Conservation (phyloP, 2,888 invertebrate species). For the Lymantria monacha region DNA sequence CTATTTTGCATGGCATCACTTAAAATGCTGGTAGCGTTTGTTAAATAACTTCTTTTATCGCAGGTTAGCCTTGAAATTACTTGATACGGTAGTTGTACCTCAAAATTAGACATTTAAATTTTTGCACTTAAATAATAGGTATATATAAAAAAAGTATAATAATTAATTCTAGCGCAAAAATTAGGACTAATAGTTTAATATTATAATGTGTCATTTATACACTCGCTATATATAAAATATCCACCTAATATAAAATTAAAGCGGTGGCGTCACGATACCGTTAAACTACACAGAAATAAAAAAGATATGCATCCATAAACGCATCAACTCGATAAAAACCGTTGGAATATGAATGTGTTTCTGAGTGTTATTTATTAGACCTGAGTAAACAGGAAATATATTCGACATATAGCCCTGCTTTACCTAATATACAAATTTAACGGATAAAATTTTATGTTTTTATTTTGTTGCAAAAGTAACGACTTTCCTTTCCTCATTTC, state of each 20-base stretch:
- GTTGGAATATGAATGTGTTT: slow-evolving; percentile 24
- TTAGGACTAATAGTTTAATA: slow-evolving; percentile 5
- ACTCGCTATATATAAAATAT: slow-evolving; percentile 6
- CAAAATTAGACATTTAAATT: slow-evolving; percentile 9
- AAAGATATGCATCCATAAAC: slow-evolving; percentile 31
- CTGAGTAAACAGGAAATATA: slow-evolving; percentile 6
- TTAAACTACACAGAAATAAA: slow-evolving; percentile 23
- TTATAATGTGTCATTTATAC: slow-evolving; percentile 2
- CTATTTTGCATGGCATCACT: background rate
- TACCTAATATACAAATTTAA: background rate
- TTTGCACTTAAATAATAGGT: background rate
- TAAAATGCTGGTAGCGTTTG: slow-evolving; percentile 7
- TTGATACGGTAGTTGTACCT: slow-evolving; percentile 5
- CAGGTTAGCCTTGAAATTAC: slow-evolving; percentile 18
- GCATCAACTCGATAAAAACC: slow-evolving; percentile 31
- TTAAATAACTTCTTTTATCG: slow-evolving; percentile 14
- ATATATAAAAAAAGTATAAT: background rate
- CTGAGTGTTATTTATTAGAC: slow-evolving; percentile 14
- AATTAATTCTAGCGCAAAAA: slow-evolving; percentile 4
- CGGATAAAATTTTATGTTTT: background rate
- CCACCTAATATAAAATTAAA: slow-evolving; percentile 30
- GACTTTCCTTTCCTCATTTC: background rate
- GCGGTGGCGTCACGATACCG: slow-evolving; percentile 28
- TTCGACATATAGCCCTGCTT: background rate
- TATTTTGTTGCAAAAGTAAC: background rate